A percentile compares a stretch with the other conserved stretches of the same genome.
Evolutionary conservation across 2,888 invertebrate species (phyloP).

Genomic region (Rhaphigaster nebulosa): DNA sequence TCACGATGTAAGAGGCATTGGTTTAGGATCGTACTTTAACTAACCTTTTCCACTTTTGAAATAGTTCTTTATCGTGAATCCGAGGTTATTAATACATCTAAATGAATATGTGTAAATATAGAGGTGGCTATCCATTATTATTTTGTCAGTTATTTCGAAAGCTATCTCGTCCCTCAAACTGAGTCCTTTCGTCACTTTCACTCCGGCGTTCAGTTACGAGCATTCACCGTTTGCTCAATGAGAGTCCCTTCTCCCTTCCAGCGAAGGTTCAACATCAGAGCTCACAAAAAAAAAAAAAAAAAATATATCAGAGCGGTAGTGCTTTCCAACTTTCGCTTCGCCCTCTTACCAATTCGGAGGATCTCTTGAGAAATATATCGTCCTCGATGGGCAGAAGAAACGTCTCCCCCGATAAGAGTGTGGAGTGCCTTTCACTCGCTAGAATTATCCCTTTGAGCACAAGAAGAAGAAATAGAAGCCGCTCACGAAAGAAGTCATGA

Average conservation of each 20-base stretch:
- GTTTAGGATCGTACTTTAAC: neutral
- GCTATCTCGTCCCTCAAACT: neutral
- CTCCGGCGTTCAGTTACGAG: neutral
- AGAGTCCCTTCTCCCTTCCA: neutral
- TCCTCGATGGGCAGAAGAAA: neutral
- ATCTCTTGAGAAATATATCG: neutral
- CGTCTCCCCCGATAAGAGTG: neutral
- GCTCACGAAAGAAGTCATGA: neutral
- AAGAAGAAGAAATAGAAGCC: neutral
- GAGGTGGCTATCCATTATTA: neutral
- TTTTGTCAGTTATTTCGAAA: neutral
- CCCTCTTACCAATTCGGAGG: neutral
- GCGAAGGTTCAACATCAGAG: no score
- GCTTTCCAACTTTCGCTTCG: slow-evolving; percentile 11
- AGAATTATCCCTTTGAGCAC: neutral
- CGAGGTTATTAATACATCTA: neutral
- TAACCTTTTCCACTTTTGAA: slow-evolving; percentile 9
- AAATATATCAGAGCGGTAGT: neutral
- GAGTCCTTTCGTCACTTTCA: slow-evolving; percentile 1
- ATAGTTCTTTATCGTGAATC: neutral
- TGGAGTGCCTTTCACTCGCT: neutral
- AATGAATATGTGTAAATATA: neutral
- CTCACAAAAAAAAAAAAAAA: slow-evolving; percentile 17
- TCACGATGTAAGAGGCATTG: neutral
- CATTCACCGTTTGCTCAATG: slow-evolving; percentile 4